Base-by-base conservation (phyloP, 2,797 vertebrate species). In the Premnoplex brunnescens region DNA sequence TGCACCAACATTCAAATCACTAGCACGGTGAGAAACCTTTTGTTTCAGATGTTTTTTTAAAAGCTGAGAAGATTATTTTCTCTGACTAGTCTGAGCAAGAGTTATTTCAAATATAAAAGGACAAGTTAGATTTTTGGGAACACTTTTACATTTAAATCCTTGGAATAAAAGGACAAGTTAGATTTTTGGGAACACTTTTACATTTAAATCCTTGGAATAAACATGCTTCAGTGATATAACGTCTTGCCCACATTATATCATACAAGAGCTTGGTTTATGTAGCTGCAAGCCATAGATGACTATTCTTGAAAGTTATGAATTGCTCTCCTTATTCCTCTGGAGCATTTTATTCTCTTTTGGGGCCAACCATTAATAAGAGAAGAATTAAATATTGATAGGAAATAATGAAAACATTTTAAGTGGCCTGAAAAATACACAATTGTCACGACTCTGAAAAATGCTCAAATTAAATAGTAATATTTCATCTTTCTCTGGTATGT, bases 301-400 rank as follows among this genome's bases (percentile, higher is more conserved):
- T 90, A 63, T 88, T 82, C 71, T 90, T 91, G 46, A 76, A 88
- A 68, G 41, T 66, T 91, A 89, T 37, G 1, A 93, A 90, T 94
- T 76, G 27, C 56, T 73, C 88, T 90, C 52, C 26, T 74, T 71
- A 75, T 90, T 94, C 22, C 59, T 94, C 62, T 91, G 66, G 48
- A 88, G 51, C 41, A 39, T 93, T 90, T 94, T 73, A 67, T 54
- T 91, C 39, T 86, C 71, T 69, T 93, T 67, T 46, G 73, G 28
- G 69, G 41, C 32, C 81, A 89, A 78, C 59, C n/a, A 46, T 72
- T 82, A 86, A 86, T 51, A 84, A 91, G 55, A 30, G 8, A 78
- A 89, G 21, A 93, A 94, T 94, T 88, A 93, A 90, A 91, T 91
- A 90, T 72, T 85, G 59, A 94, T 86, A 60, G 20, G 37, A 92